phyloP scores from a whole-genome alignment of 2,113 vertebrate species.

The Pelvicachromis taeniatus region DNA sequence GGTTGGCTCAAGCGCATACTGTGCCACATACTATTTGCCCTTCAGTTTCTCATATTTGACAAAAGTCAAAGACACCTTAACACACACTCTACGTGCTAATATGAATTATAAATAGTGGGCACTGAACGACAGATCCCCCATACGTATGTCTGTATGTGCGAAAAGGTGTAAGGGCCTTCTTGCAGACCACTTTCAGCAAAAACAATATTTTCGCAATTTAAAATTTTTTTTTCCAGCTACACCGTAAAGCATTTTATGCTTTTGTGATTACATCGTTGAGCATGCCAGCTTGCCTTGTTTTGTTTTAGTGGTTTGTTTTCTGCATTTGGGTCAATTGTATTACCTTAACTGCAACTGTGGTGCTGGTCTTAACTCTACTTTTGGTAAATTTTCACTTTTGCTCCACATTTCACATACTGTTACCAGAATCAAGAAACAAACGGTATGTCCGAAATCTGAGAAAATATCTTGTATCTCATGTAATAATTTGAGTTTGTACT shows the following conservation, averaged over 20 bases:
- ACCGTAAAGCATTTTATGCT: accelerated
- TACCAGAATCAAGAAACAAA: not conserved
- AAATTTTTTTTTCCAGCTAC: too few species aligned
- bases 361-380: not conserved
- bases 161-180: not conserved
- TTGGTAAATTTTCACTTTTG: not conserved
- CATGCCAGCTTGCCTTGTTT: not conserved
- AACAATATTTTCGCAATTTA: not conserved
- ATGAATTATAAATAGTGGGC: not conserved
- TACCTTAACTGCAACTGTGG: not conserved
- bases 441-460: not conserved
- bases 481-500: not conserved
- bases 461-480: not conserved
- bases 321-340: not conserved
- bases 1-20: not conserved
- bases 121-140: not conserved
- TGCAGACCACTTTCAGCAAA: not conserved
- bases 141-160: not conserved
- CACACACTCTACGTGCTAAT: not conserved
- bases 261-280: not conserved
- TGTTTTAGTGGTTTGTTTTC: not conserved
- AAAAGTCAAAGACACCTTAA: not conserved
- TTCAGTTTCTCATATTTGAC: not conserved
- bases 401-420: not conserved
- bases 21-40: not conserved